A percentile compares a stretch with the other conserved stretches of the same genome.
Conservation (phyloP, 2,888 invertebrate genomes). For the Entomobrya proxima region DNA sequence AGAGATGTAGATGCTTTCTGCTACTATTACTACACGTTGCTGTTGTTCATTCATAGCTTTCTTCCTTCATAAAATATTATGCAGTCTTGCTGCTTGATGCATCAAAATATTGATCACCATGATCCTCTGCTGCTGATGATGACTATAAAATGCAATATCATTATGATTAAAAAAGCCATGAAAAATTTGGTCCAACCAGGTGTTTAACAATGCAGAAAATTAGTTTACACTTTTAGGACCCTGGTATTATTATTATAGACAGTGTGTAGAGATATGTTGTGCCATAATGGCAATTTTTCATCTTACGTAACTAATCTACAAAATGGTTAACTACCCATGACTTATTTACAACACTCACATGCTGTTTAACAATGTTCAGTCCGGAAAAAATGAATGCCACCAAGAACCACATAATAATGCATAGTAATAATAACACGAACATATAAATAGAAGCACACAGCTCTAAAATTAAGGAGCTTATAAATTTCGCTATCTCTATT, state of each 20-base stretch:
- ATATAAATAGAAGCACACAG: background rate
- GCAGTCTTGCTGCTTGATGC: background rate
- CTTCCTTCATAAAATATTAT: no score
- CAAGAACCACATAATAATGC: background rate
- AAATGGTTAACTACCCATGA: conserved; percentile 27
- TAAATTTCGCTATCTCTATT: background rate
- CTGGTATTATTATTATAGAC: background rate
- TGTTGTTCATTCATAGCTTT: conserved; percentile 23
- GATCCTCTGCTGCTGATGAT: background rate
- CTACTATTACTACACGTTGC: background rate
- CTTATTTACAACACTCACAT: conserved; percentile 27
- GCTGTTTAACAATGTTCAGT: conserved; percentile 39
- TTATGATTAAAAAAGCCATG: conserved; percentile 22
- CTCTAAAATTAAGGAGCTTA: no score
- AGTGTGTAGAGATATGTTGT: no score
- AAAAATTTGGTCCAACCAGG: conserved; percentile 34
- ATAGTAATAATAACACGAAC: background rate
- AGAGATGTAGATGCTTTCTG: background rate
- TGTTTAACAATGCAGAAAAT: conserved; percentile 58
- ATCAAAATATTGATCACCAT: background rate
- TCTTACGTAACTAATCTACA: conserved; percentile 1
- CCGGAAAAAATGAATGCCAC: conserved; percentile 12
- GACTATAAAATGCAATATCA: conserved; percentile 12
- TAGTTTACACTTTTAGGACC: conserved; percentile 27
- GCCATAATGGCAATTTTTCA: background rate